Conservation (phyloP, 2,797 vertebrate species). For the Clarias laeviceps region DNA sequence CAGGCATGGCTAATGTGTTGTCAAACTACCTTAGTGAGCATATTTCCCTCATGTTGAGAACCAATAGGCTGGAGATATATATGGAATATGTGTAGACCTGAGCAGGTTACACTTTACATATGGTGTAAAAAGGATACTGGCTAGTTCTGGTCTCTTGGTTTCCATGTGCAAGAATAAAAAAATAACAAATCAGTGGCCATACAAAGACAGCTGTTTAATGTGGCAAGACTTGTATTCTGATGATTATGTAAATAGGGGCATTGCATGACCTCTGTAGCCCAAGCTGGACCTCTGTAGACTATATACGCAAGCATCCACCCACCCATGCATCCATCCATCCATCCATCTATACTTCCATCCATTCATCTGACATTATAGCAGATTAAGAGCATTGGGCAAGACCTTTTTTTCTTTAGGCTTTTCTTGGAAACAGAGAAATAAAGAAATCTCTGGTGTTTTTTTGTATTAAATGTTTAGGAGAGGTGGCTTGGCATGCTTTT, state of each 20-base stretch:
- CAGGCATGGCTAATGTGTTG: constrained; percentile 34
- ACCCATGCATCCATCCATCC: not conserved
- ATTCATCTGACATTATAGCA: not conserved
- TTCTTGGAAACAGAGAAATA: not conserved
- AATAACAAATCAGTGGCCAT: not conserved
- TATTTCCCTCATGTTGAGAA: constrained; percentile 13
- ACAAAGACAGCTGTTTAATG: not conserved
- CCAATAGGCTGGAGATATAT: not conserved
- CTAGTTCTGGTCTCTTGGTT: not conserved
- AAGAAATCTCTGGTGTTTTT: not conserved
- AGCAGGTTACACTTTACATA: not conserved
- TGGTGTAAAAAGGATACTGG: not conserved
- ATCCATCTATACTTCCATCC: not conserved
- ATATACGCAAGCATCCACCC: not conserved
- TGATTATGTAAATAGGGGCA: not conserved
- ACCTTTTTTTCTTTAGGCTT: not conserved
- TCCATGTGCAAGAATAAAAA: not conserved
- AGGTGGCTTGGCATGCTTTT: constrained; percentile 13
- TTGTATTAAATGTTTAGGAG: not conserved
- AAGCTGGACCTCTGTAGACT: not conserved
- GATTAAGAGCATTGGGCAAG: not conserved
- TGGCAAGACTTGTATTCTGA: not conserved
- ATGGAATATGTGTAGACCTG: no score
- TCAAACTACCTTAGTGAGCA: constrained; percentile 36
- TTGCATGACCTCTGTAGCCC: not conserved